Conservation (phyloP, 2,113 vertebrate species). For the Xiphophorus maculatus region DNA sequence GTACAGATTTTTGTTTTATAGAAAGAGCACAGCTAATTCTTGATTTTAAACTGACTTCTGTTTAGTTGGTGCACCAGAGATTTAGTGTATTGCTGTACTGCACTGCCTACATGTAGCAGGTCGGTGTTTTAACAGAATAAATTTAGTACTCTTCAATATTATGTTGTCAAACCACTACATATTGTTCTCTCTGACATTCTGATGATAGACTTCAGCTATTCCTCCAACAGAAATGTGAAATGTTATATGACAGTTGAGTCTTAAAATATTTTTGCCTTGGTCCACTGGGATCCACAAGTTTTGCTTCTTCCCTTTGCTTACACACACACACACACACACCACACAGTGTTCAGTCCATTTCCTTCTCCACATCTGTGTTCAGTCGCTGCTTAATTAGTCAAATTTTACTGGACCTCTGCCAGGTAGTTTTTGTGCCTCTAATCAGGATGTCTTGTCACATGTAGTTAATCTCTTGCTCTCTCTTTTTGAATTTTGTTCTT, state of each 20-base stretch:
- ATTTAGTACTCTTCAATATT: neutral
- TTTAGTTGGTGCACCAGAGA: neutral
- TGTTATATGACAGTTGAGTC: neutral
- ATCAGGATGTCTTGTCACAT: neutral
- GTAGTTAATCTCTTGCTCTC: neutral
- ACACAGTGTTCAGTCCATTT: neutral
- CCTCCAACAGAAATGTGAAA: neutral
- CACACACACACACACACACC: neutral
- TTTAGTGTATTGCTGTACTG: neutral
- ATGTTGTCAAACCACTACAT: neutral
- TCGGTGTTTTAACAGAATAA: neutral
- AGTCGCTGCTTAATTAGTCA: too few relatives aligned
- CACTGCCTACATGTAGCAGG: neutral
- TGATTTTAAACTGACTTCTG: neutral
- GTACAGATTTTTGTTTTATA: neutral
- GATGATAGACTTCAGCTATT: neutral
- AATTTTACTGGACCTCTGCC: neutral
- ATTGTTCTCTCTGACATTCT: neutral
- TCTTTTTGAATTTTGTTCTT: neutral
- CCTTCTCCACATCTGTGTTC: constrained; percentile 9
- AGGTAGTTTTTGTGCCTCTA: neutral
- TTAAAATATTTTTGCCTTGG: neutral
- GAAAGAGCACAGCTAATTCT: neutral
- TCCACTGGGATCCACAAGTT: neutral
- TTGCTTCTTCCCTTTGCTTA: neutral